A percentile compares a stretch with the other conserved stretches of the same genome.
These are phyloP conservation scores for Chloroceryle inda DNA, from an alignment of 2,797 vertebrate species.

Conservation along the genomic window DNA sequence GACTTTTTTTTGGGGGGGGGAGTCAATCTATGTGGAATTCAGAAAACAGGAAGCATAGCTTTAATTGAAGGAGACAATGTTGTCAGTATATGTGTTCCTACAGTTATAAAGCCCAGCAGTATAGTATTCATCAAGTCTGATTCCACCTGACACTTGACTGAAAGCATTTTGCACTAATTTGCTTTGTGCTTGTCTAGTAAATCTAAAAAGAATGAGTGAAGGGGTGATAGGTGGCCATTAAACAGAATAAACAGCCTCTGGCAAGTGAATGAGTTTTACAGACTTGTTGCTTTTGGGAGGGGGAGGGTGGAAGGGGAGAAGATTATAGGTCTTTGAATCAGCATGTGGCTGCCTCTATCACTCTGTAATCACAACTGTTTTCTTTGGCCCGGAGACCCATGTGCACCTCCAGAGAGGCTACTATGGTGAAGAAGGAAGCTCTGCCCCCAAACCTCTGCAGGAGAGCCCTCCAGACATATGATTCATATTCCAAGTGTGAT, in stretches of 20 bases:
- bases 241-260: slow-evolving; percentile 82
- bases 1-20: background rate
- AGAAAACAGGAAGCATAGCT: background rate
- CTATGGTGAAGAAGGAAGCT: slow-evolving; percentile 67
- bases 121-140: slow-evolving; percentile 71
- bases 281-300: slow-evolving; percentile 71
- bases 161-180: slow-evolving; percentile 83
- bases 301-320: slow-evolving; percentile 68
- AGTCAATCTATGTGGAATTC: background rate
- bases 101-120: slow-evolving; percentile 58
- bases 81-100: slow-evolving; percentile 57
- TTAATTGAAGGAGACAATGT: slow-evolving; percentile 71
- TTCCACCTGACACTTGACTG: slow-evolving; percentile 80
- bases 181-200: slow-evolving; percentile 80
- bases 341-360: slow-evolving; percentile 74
- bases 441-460: slow-evolving; percentile 53
- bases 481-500: slow-evolving; percentile 78
- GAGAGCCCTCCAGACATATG: slow-evolving; percentile 66
- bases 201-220: slow-evolving; percentile 79
- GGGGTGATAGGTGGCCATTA: slow-evolving; percentile 82
- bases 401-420: slow-evolving; percentile 73
- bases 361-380: slow-evolving; percentile 78
- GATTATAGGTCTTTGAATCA: slow-evolving; percentile 74
- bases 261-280: slow-evolving; percentile 71
- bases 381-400: slow-evolving; percentile 71